Evolutionary conservation across 2,888 invertebrate species (phyloP), one percentile per base, ranked within the genome.

Genomic region (Sminthurides aquaticus): DNA sequence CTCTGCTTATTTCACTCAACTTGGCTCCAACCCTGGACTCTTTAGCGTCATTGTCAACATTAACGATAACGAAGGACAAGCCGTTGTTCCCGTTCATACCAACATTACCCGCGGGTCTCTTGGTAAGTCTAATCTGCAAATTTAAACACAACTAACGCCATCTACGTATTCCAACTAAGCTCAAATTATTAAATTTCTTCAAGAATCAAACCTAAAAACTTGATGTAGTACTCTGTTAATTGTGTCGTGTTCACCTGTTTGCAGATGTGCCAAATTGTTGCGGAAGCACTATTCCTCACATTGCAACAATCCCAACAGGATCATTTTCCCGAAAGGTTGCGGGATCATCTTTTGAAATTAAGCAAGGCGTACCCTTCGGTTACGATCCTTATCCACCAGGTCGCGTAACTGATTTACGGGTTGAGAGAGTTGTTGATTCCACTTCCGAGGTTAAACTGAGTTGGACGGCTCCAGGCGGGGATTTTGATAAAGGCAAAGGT

Each of bases 381-480:
- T 68, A 70, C n/a, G 76, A 77, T 69, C 68, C 74, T 15, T 75
- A 72, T 68, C 77, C 77, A 43, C 78, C 78, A 3, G 75, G 76
- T 24, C 69, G 76, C 20, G 72, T 78, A n/a, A 76, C 76, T 0
- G 77, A 78, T 70, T 70, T 78, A 27, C 68, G 72, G 3, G 76
- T 78, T 26, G 74, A 75, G 22, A 60, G 71, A 27, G 72, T 76
- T 18, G 70, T 75, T 56, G 75, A 75, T 57, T 73, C 72, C 27
- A 68, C 72, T 8, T 72, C 74, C 25, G 73, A 76, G 66, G 75
- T 78, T 27, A 76, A 76, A 58, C 68, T 78, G 24, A 73, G 74
- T 52, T 78, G 78, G 78, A 77, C 77, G 24, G 77, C 78, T 18
- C 77, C 78, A 20, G 78, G 78, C 22, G 76, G 77, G 5, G 76